phyloP scores from a whole-genome alignment of 37 sponge, comb jelly and placozoan species.

The Axinella damicornis region DNA sequence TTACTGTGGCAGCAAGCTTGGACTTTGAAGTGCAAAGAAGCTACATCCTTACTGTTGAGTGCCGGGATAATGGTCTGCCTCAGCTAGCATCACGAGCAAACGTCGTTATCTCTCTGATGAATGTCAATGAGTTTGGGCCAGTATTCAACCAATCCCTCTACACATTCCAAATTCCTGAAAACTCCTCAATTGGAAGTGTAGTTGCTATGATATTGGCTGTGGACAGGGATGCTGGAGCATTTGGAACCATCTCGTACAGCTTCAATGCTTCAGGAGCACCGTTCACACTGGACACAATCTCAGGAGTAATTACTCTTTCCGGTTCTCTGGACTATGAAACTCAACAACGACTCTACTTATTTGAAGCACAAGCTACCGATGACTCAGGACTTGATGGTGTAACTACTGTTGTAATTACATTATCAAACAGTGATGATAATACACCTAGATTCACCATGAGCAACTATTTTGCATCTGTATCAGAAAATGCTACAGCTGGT shows the following conservation, averaged over 20 bases:
- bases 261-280: constrained; percentile 14
- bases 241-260: constrained; percentile 45
- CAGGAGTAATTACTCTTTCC: constrained; percentile 55
- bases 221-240: constrained; percentile 43
- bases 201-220: constrained; percentile 35
- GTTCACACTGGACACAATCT: constrained; percentile 34
- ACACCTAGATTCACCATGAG: constrained; percentile 36
- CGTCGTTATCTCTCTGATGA: constrained; percentile 45
- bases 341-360: background rate
- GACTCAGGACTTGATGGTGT: background rate
- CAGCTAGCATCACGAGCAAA: background rate
- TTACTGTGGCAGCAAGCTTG: constrained; percentile 3
- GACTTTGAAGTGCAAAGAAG: constrained; percentile 32
- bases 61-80: constrained; percentile 50
- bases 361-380: constrained; percentile 46
- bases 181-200: background rate
- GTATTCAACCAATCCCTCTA: constrained; percentile 40
- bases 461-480: constrained; percentile 41
- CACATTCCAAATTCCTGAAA: constrained; percentile 31
- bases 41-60: constrained; percentile 42
- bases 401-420: constrained; percentile 40
- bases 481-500: constrained; percentile 27
- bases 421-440: constrained; percentile 61
- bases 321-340: constrained; percentile 65
- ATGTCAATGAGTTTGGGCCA: constrained; percentile 60